Conservation (phyloP, 2,113 vertebrate genomes). For the Microcebus ravelobensis region DNA sequence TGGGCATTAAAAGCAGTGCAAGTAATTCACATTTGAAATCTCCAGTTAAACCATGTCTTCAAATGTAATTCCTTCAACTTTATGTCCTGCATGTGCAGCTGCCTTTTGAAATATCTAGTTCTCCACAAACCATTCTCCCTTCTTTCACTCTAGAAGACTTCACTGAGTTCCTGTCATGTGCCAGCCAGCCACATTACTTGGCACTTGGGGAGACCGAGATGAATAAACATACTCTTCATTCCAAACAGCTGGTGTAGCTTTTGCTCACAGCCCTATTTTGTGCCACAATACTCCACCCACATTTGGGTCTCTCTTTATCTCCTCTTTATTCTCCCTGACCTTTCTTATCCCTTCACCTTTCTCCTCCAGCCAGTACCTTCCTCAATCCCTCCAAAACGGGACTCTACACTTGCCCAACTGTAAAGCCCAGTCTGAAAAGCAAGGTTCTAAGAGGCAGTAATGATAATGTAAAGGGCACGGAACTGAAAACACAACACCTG, state of each 20-base stretch:
- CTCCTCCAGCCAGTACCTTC: background rate
- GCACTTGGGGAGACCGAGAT: background rate
- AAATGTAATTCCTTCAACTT: background rate
- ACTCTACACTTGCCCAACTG: background rate
- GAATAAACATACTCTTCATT: background rate
- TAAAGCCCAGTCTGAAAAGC: constrained; percentile 16
- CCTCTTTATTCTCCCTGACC: background rate
- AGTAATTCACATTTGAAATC: background rate
- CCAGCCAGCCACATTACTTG: background rate
- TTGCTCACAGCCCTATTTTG: background rate
- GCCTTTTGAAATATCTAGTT: background rate
- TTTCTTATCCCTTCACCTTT: background rate
- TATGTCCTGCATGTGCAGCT: background rate
- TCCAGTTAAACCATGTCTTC: background rate
- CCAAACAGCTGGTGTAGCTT: background rate
- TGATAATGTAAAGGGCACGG: background rate
- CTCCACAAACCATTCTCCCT: background rate
- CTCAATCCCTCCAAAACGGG: background rate
- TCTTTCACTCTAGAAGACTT: background rate
- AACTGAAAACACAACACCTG: background rate
- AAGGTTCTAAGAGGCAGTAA: background rate
- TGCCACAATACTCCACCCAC: background rate
- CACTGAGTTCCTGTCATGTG: background rate
- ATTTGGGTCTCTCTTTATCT: background rate
- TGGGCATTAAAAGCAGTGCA: constrained; percentile 22